Base-by-base conservation (phyloP, 64 coral and sea anemone species). In the Cladopsammia gracilis region DNA sequence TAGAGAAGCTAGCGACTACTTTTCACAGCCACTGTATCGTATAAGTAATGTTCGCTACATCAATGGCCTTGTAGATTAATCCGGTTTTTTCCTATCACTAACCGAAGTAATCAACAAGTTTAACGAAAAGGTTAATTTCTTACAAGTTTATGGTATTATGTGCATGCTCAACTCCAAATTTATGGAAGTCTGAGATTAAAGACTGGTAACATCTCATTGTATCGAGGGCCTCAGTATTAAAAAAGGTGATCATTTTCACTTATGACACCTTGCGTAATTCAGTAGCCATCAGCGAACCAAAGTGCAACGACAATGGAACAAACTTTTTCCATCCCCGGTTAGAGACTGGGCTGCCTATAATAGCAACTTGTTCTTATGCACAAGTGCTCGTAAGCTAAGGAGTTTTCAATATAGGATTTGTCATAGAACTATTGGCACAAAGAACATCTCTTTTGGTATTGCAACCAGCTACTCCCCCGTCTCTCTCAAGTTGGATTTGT, bases 1-100 rank as follows among this genome's bases (percentile, higher is more conserved):
- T 16, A 85, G 64, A 67, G n/a, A n/a, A 48, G 59, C 81, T 8
- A 67, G 53, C 7, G 75, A 78, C 25, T 47, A 47, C 48, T 45
- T 78, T 34, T 51, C 46, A 54, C 46, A 78, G 81, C 81, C 81
- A 47, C 81, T 85, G n/a, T 85, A 60, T 59, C n/a, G n/a, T 19
- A 10, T 64, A 64, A 64, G n/a, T 18, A 64, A 64, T 15, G 15
- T 64, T 18, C 61, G 61, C 13, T 64, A 64, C 61, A 16, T 76
- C 47, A 52, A 76, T 76, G 73, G 49, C 49, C 43, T 76, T 7
- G 14, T 76, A 7, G 46, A 76, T 6, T 12, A 76, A 76, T 76
- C 73, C 8, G 73, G 47, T 45, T 15, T 76, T 76, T 76, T 76
- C 49, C 48, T 76, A 45, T 52, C 73, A n/a, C n/a, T n/a, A n/a